Percentiles rank a stretch among this genome's conserved stretches.
Evolutionary conservation across 1,140 invertebrate species (phyloP).

Genomic region (Wasmannia auropunctata): DNA sequence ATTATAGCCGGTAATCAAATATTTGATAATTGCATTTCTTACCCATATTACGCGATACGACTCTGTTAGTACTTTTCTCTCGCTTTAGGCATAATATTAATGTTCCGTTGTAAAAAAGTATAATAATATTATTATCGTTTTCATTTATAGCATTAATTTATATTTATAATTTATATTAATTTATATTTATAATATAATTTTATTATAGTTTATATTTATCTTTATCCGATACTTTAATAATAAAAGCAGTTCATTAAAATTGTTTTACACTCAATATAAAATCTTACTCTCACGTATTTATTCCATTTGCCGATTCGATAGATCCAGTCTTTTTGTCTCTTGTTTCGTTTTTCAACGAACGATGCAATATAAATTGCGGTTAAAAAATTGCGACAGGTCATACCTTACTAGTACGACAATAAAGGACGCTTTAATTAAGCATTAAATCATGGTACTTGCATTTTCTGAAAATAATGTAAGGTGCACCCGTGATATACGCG

Average conservation of each 20-base stretch:
- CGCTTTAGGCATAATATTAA: conserved; percentile 18
- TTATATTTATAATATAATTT: too few relatives aligned
- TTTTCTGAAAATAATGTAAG: conserved; percentile 31
- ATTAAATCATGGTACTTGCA: conserved; percentile 19
- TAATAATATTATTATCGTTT: conserved; percentile 7
- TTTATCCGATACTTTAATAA: background rate
- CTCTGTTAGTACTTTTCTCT: background rate
- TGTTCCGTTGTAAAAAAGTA: conserved; percentile 2
- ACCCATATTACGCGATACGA: background rate
- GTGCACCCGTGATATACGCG: background rate
- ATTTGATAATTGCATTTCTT: conserved; percentile 39
- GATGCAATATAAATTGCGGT: background rate
- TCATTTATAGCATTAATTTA: too few relatives aligned
- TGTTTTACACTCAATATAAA: background rate
- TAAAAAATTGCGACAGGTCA: background rate
- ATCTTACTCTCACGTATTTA: background rate
- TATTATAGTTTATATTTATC: too few relatives aligned
- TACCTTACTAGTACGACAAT: background rate
- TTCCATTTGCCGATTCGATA: background rate
- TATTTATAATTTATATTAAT: too few relatives aligned
- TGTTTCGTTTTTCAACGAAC: background rate
- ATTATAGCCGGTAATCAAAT: conserved; percentile 49
- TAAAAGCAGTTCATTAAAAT: background rate
- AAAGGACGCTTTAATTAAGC: conserved; percentile 42
- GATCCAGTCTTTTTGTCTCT: background rate